phyloP scores from a whole-genome alignment of 2,888 invertebrate species.

The Ischnura elegans region DNA sequence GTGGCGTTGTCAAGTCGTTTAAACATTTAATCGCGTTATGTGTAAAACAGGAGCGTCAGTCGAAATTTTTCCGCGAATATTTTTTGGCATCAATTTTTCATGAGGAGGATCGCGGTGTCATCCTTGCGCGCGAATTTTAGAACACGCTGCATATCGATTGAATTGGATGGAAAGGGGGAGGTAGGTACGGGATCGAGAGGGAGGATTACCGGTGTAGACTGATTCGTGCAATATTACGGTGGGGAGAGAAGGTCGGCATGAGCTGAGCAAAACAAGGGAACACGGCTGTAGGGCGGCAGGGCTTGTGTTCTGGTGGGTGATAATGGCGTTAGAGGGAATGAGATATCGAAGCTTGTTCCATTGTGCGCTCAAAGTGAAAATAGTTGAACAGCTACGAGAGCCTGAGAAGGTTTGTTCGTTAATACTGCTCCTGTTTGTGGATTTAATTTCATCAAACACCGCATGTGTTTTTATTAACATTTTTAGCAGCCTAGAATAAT shows the following conservation, averaged over 20 bases:
- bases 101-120: not conserved
- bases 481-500: too few relatives aligned
- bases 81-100: constrained; percentile 1
- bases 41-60: not conserved
- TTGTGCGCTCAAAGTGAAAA: not conserved
- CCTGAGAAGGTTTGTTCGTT: too few relatives aligned
- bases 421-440: too few relatives aligned
- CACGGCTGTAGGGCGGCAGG: not conserved
- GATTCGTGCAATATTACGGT: not conserved
- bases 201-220: not conserved
- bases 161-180: not conserved
- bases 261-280: not conserved
- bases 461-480: too few relatives aligned
- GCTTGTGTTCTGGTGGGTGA: not conserved
- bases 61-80: not conserved
- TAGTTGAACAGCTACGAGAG: too few relatives aligned
- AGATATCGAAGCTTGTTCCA: not conserved
- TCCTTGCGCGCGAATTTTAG: not conserved
- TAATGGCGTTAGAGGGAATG: not conserved
- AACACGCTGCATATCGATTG: not conserved
- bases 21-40: not conserved
- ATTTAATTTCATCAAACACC: too few relatives aligned
- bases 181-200: not conserved
- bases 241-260: not conserved
- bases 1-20: not conserved